phyloP scores from a whole-genome alignment of 2,113 vertebrate species.

The Grallaria varia region DNA sequence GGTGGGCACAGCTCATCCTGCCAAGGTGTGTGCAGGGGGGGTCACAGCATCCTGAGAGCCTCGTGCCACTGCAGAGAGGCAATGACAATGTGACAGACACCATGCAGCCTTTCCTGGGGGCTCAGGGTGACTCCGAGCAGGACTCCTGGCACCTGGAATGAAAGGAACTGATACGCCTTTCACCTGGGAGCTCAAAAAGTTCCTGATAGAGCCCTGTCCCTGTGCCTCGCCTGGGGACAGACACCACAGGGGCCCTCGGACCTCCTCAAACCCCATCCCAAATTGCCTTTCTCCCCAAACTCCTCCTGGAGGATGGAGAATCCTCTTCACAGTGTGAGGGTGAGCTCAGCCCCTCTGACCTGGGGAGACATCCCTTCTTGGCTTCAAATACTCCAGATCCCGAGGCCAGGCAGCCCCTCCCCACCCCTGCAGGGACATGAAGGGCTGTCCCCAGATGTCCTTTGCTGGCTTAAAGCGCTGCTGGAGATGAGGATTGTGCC shows the following conservation, averaged over 20 bases:
- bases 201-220: background rate
- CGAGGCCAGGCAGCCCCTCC: background rate
- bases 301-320: background rate
- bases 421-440: background rate
- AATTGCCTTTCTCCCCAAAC: background rate
- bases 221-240: background rate
- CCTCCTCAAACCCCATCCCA: background rate
- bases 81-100: background rate
- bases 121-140: background rate
- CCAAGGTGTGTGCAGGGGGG: background rate
- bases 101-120: background rate
- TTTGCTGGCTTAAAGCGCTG: background rate
- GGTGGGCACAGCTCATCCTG: background rate
- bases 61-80: fast-evolving
- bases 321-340: fast-evolving
- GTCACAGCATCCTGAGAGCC: background rate
- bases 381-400: background rate
- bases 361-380: background rate
- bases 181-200: background rate
- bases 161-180: background rate
- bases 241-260: background rate
- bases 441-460: background rate
- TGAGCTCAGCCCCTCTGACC: background rate
- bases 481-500: background rate
- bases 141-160: fast-evolving